Base-by-base conservation (phyloP, 2,797 vertebrate genomes). In the Muscicapa striata region DNA sequence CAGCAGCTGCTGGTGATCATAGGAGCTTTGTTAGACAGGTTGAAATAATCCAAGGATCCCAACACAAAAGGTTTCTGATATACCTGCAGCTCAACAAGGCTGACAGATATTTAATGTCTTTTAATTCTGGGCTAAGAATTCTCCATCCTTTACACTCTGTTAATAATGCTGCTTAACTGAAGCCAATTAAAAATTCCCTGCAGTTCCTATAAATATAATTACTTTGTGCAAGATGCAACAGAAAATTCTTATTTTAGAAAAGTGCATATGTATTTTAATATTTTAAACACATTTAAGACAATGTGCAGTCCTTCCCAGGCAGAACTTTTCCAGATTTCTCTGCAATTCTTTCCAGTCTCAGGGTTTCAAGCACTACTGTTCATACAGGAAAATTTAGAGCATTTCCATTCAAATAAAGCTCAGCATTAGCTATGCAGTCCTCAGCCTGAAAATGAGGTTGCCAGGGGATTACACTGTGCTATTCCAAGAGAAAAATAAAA, bases 371-470 rank as follows among this genome's bases (percentile, higher is more conserved):
- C 17, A 48, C 36, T 86, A 49, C 17, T 54, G 52, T n/a, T 32
- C 27, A 27, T 15, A 40, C 1, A 70, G 41, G 20, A 94, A 92
- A 92, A 96, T 64, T 34, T 23, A 82, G 52, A 95, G 46, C 43
- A 87, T 75, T 93, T 83, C 57, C 55, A 84, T 82, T 84, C 75
- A 82, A 87, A 80, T 89, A 87, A 95, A 96, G 17, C 67, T 91
- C 40, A 87, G 84, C 73, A 79, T 92, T 84, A 87, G 24, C 3
- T 51, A 36, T 80, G 45, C 49, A 74, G 73, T 52, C 41, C 64
- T 89, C 61, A 67, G 66, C 18, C 83, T 75, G 85, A 78, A 95
- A 96, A 95, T 66, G 68, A 84, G 90, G 76, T 95, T 96, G 76
- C 69, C 80, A 95, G 66, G 41, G 94, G 78, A 96, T 94, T 93